Evolutionary conservation across 2,888 invertebrate genomes (phyloP), one percentile per base, ranked within the genome.

Genomic region (Brachynemurus nebulosus): DNA sequence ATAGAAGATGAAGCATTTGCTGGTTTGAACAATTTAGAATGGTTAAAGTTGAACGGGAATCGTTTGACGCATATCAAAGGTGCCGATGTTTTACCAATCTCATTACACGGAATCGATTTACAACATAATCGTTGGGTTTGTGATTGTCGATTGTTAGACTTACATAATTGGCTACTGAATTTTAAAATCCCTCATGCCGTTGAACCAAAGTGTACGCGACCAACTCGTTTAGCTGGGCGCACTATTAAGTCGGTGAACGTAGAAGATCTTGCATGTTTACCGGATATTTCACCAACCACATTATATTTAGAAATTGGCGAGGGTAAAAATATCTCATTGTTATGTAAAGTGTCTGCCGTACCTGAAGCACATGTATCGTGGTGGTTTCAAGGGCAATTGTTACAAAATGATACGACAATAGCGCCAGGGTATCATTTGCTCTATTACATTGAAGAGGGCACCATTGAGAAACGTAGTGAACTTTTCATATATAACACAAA

Each of bases 101-200:
- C 78, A 40, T 67, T 90, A 53, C 79, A 84, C 54, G 86, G 85
- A 46, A 74, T 90, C 46, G 80, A 84, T 56, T 67, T 91, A 52
- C 82, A 89, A 61, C 81, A 80, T 60, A 91, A 91, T 70, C 81
- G 83, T 51, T 91, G 90, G 91, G 74, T 78, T 53, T 91, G 91
- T 64, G 86, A 90, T 64, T 91, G 91, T 63, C 75, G 79, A 53
- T 69, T 90, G 57, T 68, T 80, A 53, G 79, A 84, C 55, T 67
- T 90, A 57, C 78, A 85, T 58, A 66, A 72, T 50, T 90, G 89
- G 88, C 70, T 91, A 55, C 70, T 72, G 52, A 76, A 76, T 58
- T 80, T 80, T 59, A 81, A 80, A 57, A 78, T 83, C 53, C 84
- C 86, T 7, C 80, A 83, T 58, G 74, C 79, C 21, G 76, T 80